A percentile compares a stretch with the other conserved stretches of the same genome.
Conservation (phyloP, 2,888 invertebrate genomes). For the Cryptocheilus praepositus region DNA sequence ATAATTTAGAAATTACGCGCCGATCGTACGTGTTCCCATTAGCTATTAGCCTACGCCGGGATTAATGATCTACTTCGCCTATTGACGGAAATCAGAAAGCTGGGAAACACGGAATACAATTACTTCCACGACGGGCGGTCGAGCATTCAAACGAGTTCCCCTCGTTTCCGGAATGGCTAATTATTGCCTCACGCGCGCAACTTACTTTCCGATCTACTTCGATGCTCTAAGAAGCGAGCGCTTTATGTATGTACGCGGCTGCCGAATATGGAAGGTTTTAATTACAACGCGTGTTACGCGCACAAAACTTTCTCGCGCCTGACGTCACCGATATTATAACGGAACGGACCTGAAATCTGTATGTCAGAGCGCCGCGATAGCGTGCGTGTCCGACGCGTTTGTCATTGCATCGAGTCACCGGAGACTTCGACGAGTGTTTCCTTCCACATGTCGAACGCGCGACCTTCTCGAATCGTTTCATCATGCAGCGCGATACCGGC, state of each 20-base stretch:
- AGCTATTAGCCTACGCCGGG: too few relatives aligned
- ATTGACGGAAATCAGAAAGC: too few relatives aligned
- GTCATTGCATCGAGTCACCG: slow-evolving; percentile 1
- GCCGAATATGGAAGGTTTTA: not conserved
- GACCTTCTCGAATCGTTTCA: not conserved
- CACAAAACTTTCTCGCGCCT: not conserved
- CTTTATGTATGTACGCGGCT: not conserved
- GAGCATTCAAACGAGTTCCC: not conserved
- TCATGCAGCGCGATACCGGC: too few relatives aligned
- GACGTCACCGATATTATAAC: slow-evolving; percentile 3
- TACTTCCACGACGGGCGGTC: too few relatives aligned
- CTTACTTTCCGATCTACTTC: not conserved
- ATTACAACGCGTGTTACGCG: slow-evolving; percentile 2
- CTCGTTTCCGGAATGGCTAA: slow-evolving; percentile 17
- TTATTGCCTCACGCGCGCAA: slow-evolving; percentile 8
- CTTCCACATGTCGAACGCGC: not conserved
- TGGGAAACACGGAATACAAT: too few relatives aligned
- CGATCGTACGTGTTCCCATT: too few relatives aligned
- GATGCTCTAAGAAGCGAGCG: not conserved
- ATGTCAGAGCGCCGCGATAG: not conserved
- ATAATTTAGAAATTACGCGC: too few relatives aligned
- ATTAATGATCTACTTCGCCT: too few relatives aligned
- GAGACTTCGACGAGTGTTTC: slow-evolving; percentile 5
- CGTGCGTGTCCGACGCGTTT: not conserved
- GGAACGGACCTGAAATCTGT: not conserved